A percentile compares a stretch with the other conserved stretches of the same genome.
Evolutionary conservation across 2,113 vertebrate species (phyloP).

Genomic region (Oophaga pumilio): DNA sequence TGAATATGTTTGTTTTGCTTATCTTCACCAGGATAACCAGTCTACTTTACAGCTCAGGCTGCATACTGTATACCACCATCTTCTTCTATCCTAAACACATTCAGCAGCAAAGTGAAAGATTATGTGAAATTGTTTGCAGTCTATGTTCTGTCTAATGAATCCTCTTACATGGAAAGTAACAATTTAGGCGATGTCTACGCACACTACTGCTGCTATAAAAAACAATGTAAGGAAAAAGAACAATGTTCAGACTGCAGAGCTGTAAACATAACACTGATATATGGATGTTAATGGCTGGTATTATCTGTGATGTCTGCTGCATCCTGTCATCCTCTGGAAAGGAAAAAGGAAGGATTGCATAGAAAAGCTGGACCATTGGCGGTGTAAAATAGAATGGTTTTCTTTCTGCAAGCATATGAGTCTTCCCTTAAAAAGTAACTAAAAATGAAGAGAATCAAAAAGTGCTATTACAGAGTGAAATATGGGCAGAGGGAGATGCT

Average conservation of each 20-base stretch:
- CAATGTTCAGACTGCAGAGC: neutral
- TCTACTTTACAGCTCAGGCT: neutral
- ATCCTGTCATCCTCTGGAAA: neutral
- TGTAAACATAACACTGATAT: neutral
- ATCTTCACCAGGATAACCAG: neutral
- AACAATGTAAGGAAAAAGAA: neutral
- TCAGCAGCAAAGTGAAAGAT: neutral
- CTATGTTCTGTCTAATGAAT: neutral
- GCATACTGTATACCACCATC: neutral
- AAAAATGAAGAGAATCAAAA: neutral
- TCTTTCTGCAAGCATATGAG: neutral
- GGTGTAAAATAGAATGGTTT: neutral
- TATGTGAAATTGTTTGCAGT: neutral
- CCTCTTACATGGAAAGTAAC: neutral
- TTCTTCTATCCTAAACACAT: neutral
- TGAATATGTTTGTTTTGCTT: too few relatives aligned
- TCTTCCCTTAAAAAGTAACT: neutral
- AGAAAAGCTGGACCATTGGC: neutral
- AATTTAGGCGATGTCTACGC: neutral
- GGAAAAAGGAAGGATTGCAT: neutral
- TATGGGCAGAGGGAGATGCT: neutral
- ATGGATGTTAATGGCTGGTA: constrained; percentile 9
- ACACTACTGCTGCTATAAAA: neutral
- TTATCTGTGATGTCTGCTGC: neutral
- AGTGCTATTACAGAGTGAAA: neutral